Base-by-base conservation (phyloP, 2,888 invertebrate genomes). In the Molorchus minor region DNA sequence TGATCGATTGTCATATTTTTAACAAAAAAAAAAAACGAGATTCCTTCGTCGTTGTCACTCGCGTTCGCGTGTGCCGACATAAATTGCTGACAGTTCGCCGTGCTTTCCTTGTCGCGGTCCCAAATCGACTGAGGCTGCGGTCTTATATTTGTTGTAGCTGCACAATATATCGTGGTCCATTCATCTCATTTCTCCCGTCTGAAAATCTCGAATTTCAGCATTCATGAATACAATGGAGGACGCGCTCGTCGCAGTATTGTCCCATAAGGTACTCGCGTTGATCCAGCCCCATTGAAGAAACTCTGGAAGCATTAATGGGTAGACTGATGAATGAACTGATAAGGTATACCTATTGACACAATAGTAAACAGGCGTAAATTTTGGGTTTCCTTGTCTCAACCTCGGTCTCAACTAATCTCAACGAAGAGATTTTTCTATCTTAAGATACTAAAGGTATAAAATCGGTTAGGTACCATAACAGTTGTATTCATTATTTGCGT, bases 61-160 rank as follows among this genome's bases (percentile, higher is more conserved):
- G 10, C 13, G 30, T n/a, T 53, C 53, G 41, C 53, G 43, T 43
- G 53, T 15, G 30, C 16, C 1, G 8, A 21, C 35, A 12, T 41
- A 43, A 35, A 33, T 53, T 30, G 30, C 57, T 20, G 45, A 51
- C 35, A 43, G 35, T 29, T 58, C 40, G 45, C 43, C 41, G 51
- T 64, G 61, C 60, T 61, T 56, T 53, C 64, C 19, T 58, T 55
- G 55, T 57, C 64, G 64, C 64, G 62, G 61, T 63, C 62, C 55
- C 62, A 56, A 41, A 57, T 58, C 64, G 61, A 67, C 67, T 67
- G 67, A 64, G 58, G 58, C 62, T 57, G 47, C 15, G 44, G 17
- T 16, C 33, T 30, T 16, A 19, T 21, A 38, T 36, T 49, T 49
- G 49, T 49, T 38, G 16, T 25, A 38, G 47, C 49, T 25, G 38